A percentile compares a stretch with the other conserved stretches of the same genome.
phyloP scores from a whole-genome alignment of 2,888 invertebrate species.

The Esperia sulphurella region DNA sequence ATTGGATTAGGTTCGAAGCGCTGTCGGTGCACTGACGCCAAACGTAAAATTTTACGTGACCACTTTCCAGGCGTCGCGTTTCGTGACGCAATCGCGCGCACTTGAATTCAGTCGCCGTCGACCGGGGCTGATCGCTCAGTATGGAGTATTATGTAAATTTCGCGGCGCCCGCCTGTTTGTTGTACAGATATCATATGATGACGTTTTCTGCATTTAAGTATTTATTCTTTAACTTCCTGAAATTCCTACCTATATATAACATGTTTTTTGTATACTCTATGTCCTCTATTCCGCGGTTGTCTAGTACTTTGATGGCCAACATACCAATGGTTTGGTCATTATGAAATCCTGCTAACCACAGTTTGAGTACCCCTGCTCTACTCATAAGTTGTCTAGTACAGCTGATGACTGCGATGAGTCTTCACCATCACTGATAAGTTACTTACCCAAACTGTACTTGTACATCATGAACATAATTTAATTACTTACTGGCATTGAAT shows the following conservation, averaged over 20 bases:
- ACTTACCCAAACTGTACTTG: too few relatives aligned
- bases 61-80: slow-evolving; percentile 69
- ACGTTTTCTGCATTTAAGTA: background rate
- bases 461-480: too few relatives aligned
- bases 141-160: slow-evolving; percentile 63
- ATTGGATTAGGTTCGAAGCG: slow-evolving; percentile 74
- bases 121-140: slow-evolving; percentile 48
- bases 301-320: too few relatives aligned
- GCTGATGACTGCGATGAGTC: too few relatives aligned
- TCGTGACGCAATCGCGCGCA: slow-evolving; percentile 60
- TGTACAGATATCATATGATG: slow-evolving; percentile 1
- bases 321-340: too few relatives aligned
- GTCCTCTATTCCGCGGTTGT: too few relatives aligned
- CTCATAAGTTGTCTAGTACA: too few relatives aligned
- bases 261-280: too few relatives aligned
- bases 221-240: background rate
- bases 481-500: too few relatives aligned
- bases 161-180: slow-evolving; percentile 35
- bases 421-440: too few relatives aligned
- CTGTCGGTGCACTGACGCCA: slow-evolving; percentile 62
- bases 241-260: background rate
- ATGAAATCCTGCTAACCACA: too few relatives aligned
- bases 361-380: too few relatives aligned
- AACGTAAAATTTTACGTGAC: slow-evolving; percentile 79
- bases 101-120: slow-evolving; percentile 35